These are phyloP conservation scores for Microcaecilia unicolor DNA, from an alignment of 2,797 vertebrate species.

Conservation along the genomic window DNA sequence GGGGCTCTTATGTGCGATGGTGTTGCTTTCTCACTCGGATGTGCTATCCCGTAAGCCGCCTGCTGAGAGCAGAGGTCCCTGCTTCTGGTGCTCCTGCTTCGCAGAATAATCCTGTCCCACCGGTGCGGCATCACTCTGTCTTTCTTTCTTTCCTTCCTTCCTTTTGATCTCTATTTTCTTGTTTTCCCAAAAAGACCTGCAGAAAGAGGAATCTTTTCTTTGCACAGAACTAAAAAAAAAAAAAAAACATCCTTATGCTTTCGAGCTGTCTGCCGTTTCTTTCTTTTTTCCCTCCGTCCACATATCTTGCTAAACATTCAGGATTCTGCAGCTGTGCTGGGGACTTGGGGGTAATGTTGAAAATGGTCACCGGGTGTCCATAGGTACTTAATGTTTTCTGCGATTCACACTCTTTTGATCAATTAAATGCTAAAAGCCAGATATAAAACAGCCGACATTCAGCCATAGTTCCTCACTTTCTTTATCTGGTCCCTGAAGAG, in stretches of 20 bases:
- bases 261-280: too few relatives aligned
- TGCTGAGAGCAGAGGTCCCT: conserved; percentile 36
- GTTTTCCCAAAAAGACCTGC: not conserved
- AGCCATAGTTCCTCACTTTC: too few relatives aligned
- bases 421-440: too few relatives aligned
- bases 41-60: conserved; percentile 37
- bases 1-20: conserved; percentile 45
- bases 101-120: conserved; percentile 4
- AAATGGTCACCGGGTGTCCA: too few relatives aligned
- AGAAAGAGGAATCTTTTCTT: not conserved
- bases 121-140: not conserved
- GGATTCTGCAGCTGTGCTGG: too few relatives aligned
- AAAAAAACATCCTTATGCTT: not conserved
- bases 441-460: too few relatives aligned
- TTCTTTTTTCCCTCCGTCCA: too few relatives aligned
- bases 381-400: too few relatives aligned
- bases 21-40: conserved; percentile 46
- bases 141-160: not conserved
- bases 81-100: conserved; percentile 2
- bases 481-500: too few relatives aligned
- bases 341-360: too few relatives aligned
- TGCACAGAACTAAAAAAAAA: not conserved
- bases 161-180: conserved; percentile 13
- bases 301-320: too few relatives aligned
- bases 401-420: too few relatives aligned